phyloP scores from a whole-genome alignment of 2,113 vertebrate genomes.

The Antechinus flavipes region DNA sequence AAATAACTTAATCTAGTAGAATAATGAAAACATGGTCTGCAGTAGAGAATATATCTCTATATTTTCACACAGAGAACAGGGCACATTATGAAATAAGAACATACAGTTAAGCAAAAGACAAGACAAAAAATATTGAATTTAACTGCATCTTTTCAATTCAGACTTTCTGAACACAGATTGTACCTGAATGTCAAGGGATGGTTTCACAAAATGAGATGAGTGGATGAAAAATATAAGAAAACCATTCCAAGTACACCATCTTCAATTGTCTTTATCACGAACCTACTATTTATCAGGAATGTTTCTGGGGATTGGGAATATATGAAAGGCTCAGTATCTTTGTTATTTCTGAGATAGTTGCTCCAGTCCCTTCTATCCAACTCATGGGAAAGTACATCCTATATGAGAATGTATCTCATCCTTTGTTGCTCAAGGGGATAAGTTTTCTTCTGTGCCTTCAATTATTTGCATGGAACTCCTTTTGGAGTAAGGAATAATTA shows the following conservation, averaged over 20 bases:
- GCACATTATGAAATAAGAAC: too few species aligned
- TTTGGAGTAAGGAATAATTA: background rate
- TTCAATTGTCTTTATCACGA: background rate
- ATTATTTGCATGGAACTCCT: background rate
- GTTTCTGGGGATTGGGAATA: background rate
- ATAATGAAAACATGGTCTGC: too few species aligned
- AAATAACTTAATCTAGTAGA: too few species aligned
- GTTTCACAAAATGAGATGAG: background rate
- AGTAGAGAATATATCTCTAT: too few species aligned
- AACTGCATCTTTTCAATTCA: background rate
- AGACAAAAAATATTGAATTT: too few species aligned
- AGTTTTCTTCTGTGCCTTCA: background rate
- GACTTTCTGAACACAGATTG: background rate
- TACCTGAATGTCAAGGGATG: background rate
- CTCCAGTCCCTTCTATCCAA: background rate
- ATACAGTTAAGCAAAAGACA: too few species aligned
- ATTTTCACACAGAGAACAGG: too few species aligned
- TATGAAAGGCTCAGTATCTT: background rate
- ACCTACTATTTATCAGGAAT: background rate
- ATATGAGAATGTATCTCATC: background rate
- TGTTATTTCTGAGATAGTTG: background rate
- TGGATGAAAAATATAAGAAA: background rate
- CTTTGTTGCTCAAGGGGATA: background rate
- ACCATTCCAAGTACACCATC: background rate
- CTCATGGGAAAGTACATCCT: background rate